phyloP scores from a whole-genome alignment of 92 coral and sea anemone species.

The Zoanthus sansibaricus region DNA sequence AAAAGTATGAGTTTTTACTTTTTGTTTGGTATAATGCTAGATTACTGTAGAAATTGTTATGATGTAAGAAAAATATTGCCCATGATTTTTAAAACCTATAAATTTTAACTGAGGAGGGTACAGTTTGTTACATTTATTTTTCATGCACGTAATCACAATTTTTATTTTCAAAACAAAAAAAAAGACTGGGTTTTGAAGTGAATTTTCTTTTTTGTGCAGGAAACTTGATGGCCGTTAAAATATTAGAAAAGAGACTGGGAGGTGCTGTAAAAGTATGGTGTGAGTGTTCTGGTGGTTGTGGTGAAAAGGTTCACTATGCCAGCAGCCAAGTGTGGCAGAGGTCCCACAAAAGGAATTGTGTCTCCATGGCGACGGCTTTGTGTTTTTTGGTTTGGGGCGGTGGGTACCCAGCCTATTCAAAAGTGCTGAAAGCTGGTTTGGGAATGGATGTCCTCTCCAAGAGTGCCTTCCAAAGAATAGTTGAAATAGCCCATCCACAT shows the following conservation, averaged over 20 bases:
- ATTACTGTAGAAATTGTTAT: slow-evolving; percentile 3
- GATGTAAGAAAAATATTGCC: slow-evolving; percentile 4
- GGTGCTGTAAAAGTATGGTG: slow-evolving; percentile 3
- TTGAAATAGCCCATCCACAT: slow-evolving; percentile 46
- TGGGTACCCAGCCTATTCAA: slow-evolving; percentile 47
- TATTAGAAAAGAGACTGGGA: slow-evolving; percentile 11
- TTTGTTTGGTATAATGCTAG: neutral
- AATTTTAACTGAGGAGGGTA: slow-evolving; percentile 2
- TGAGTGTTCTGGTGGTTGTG: slow-evolving; percentile 13
- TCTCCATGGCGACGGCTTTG: neutral
- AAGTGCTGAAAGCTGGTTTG: slow-evolving; percentile 48
- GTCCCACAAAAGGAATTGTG: slow-evolving; percentile 1
- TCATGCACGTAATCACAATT: neutral
- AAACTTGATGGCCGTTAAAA: neutral
- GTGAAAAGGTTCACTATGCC: slow-evolving; percentile 14
- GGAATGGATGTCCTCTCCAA: slow-evolving; percentile 43
- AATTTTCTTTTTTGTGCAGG: neutral
- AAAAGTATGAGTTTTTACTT: neutral
- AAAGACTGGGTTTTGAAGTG: neutral
- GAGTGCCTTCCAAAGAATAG: slow-evolving; percentile 29
- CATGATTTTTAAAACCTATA: slow-evolving; percentile 5
- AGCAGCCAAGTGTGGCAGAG: slow-evolving; percentile 3
- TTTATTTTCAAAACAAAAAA: slow-evolving; percentile 5
- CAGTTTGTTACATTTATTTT: neutral
- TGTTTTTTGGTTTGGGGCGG: slow-evolving; percentile 11